Evolutionary conservation across 2,797 vertebrate species (phyloP), one percentile per base, ranked within the genome.

Genomic region (Myiothlypis coronata): DNA sequence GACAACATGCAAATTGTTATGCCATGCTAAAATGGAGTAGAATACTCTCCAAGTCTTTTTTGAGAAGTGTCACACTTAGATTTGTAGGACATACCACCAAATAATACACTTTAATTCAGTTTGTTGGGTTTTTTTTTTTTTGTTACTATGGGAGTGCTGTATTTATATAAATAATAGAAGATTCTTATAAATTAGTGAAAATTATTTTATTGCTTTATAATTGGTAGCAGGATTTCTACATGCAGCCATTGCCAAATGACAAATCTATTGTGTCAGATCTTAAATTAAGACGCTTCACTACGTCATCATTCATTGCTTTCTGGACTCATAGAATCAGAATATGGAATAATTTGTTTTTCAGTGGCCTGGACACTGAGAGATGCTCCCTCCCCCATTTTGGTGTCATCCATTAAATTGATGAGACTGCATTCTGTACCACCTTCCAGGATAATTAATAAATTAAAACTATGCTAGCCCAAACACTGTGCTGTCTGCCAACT

Each of bases 311-410:
- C 14, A 46, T 72, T 83, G 6, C 60, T 72, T 71, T 22, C 67
- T 69, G 37, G 20, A 56, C 24, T 63, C 24, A 43, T 2, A 63
- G 23, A 80, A 47, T 74, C 28, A 32, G 18, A 64, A 56, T 64
- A 69, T 27, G 53, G 35, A 90, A 50, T 60, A 68, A n/a, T 52
- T 82, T 53, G 22, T 46, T 7, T 77, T 85, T 30, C 41, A 39
- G 17, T 61, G 23, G 35, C 24, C 27, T 53, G 32, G 9, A 46
- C 60, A 56, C 8, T 85, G 61, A 46, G 8, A 67, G 8, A 1
- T 70, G 3, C 4, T 2, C 12, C 50, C 5, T 6, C 2, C 4
- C 3, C 11, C 8, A 53, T 8, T 56, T 41, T 87, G 22, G 4
- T 50, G 8, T 43, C 39, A 72, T 35, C 11, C 32, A n/a, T 57